Percentiles rank a stretch among this genome's conserved stretches.
phyloP scores from a whole-genome alignment of 2,797 vertebrate species.

The Jordanella pulchra region DNA sequence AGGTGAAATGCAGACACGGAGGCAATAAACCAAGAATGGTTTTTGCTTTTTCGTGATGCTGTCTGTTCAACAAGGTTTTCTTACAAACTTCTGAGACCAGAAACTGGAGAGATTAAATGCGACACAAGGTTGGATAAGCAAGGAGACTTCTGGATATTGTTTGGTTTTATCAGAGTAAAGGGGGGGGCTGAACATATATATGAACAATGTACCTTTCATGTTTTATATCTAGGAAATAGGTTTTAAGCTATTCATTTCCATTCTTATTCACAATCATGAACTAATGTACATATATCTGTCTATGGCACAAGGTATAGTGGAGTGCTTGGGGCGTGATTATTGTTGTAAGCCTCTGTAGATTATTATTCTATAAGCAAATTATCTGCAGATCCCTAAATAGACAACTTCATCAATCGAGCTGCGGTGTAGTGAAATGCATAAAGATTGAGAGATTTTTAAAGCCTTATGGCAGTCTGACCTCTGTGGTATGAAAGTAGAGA shows the following conservation, averaged over 20 bases:
- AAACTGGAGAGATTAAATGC: too few species aligned
- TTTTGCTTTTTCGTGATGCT: too few species aligned
- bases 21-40: too few species aligned
- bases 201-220: neutral
- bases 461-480: conserved; percentile 12
- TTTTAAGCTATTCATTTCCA: neutral
- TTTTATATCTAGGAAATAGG: neutral
- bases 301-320: neutral
- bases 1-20: too few species aligned
- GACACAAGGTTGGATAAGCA: too few species aligned
- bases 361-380: conserved; percentile 14
- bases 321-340: neutral
- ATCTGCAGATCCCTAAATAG: conserved; percentile 18
- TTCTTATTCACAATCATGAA: neutral
- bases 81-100: too few species aligned
- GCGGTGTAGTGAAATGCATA: conserved; percentile 14
- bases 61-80: too few species aligned
- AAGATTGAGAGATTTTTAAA: conserved; percentile 17
- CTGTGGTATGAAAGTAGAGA: conserved; percentile 16
- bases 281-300: too few species aligned
- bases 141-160: too few species aligned
- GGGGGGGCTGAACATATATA: neutral
- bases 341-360: neutral
- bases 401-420: conserved; percentile 11
- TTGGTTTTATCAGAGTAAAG: too few species aligned